Conservation (phyloP, 2,888 invertebrate genomes). For the Brenthis daphne region DNA sequence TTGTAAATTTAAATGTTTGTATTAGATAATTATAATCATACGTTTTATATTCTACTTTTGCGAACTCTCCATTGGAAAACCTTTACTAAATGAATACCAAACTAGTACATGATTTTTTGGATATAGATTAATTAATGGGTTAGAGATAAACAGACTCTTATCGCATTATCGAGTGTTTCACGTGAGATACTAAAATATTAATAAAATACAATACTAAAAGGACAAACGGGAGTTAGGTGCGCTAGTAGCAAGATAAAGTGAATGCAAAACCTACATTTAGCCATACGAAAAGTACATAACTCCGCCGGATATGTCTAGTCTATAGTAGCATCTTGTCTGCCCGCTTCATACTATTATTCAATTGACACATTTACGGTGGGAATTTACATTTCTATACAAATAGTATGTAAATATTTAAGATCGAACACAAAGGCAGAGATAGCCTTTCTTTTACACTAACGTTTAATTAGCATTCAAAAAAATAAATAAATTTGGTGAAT, state of each 20-base stretch:
- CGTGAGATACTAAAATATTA: too few species aligned
- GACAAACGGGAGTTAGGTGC: too few species aligned
- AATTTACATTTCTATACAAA: constrained; percentile 11
- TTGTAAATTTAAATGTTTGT: too few species aligned
- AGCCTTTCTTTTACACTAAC: background rate
- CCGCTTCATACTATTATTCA: constrained; percentile 10
- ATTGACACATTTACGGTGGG: constrained; percentile 16
- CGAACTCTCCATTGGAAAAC: too few species aligned
- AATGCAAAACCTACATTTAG: constrained; percentile 1
- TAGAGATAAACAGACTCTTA: too few species aligned
- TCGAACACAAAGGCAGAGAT: constrained; percentile 12
- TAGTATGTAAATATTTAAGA: constrained; percentile 17
- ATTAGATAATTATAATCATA: too few species aligned
- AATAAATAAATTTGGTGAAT: constrained; percentile 1
- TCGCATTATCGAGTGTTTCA: too few species aligned
- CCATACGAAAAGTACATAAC: background rate
- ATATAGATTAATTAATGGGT: too few species aligned
- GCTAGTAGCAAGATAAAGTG: background rate
- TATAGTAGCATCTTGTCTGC: constrained; percentile 16
- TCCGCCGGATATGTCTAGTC: constrained; percentile 1
- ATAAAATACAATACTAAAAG: too few species aligned
- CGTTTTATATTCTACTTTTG: too few species aligned
- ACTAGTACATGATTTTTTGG: too few species aligned
- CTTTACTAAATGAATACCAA: too few species aligned
- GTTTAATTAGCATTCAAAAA: constrained; percentile 11